Percentiles rank a stretch among this genome's conserved stretches.
These are phyloP conservation scores for Casuarius casuarius DNA, from an alignment of 2,113 vertebrate genomes.

Conservation along the genomic window DNA sequence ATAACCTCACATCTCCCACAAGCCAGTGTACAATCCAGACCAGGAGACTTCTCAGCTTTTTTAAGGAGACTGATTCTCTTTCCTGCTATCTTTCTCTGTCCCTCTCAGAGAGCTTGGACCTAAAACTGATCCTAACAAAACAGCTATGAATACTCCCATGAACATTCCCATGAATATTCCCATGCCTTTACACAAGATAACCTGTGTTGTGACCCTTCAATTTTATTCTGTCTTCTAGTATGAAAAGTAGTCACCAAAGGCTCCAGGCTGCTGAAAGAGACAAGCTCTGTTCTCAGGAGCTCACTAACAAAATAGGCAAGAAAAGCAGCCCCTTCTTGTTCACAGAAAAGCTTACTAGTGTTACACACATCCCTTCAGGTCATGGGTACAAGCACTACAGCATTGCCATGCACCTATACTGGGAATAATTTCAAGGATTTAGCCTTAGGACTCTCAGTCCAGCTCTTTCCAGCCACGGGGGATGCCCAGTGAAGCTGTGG, in stretches of 20 bases:
- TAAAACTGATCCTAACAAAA: background rate
- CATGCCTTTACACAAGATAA: background rate
- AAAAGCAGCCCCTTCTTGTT: background rate
- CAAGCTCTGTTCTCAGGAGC: background rate
- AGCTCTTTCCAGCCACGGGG: background rate
- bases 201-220: background rate
- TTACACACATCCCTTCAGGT: background rate
- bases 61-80: background rate
- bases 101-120: background rate
- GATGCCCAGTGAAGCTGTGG: background rate
- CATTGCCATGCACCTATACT: background rate
- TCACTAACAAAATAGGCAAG: background rate
- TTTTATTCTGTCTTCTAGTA: background rate
- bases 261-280: background rate
- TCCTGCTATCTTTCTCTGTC: background rate
- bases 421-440: background rate
- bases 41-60: background rate
- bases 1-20: background rate
- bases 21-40: background rate
- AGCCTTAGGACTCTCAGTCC: rapidly evolving
- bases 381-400: background rate
- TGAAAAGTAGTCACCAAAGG: background rate
- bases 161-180: background rate
- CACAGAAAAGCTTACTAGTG: background rate
- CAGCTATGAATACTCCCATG: background rate